Evolutionary conservation across 2,888 invertebrate species (phyloP).

Genomic region (Microplitis manilae): DNA sequence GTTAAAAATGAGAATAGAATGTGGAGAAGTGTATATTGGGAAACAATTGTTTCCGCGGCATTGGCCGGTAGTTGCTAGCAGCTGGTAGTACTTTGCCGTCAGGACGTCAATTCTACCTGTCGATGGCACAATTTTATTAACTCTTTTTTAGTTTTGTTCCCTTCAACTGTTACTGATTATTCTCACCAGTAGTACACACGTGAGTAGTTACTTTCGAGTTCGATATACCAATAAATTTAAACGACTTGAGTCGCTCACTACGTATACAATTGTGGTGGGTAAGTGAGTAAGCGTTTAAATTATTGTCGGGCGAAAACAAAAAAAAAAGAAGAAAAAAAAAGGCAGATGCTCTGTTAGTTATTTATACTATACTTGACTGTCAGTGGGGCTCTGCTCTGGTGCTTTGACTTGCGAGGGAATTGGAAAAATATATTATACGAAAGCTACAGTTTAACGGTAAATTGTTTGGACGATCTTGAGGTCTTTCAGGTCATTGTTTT

Average conservation of each 20-base stretch:
- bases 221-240: conserved; percentile 38
- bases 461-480: conserved; percentile 14
- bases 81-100: not conserved
- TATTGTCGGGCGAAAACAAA: not conserved
- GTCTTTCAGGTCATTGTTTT: conserved; percentile 38
- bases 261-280: conserved; percentile 9
- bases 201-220: too few species aligned
- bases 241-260: conserved; percentile 23
- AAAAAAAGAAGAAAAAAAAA: not conserved
- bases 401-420: not conserved
- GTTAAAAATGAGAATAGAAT: conserved; percentile 28
- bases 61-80: conserved; percentile 31
- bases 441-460: conserved; percentile 7
- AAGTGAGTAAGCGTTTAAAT: conserved; percentile 20
- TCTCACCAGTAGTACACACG: not conserved
- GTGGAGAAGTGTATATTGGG: conserved; percentile 34
- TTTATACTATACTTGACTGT: not conserved
- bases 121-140: conserved; percentile 31
- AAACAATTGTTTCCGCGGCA: conserved; percentile 44
- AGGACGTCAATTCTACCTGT: conserved; percentile 14
- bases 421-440: not conserved
- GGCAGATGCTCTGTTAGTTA: not conserved
- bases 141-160: conserved; percentile 4
- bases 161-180: conserved; percentile 4
- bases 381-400: too few species aligned